Conservation (phyloP, 2,888 invertebrate species). For the Rhagonycha lutea region DNA sequence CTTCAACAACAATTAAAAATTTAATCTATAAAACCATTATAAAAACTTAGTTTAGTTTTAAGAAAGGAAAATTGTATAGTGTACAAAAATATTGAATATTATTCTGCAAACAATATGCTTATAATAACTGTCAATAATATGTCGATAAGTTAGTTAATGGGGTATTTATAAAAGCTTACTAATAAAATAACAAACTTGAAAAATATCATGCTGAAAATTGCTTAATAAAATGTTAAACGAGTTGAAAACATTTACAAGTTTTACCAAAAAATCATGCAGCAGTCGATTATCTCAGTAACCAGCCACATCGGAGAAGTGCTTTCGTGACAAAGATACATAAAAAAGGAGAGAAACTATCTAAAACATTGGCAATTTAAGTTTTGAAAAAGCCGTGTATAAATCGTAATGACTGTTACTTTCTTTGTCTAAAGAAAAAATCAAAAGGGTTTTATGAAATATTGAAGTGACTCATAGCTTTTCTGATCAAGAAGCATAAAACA, state of each 20-base stretch:
- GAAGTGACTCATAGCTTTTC: background rate
- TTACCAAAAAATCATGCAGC: background rate
- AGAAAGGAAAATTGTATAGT: background rate
- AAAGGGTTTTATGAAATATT: background rate
- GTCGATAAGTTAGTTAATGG: background rate
- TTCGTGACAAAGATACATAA: background rate
- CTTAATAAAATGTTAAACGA: background rate
- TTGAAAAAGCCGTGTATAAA: background rate
- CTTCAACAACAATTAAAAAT: background rate
- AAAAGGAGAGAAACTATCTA: background rate
- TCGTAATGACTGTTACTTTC: background rate
- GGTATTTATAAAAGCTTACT: background rate
- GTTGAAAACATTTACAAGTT: background rate
- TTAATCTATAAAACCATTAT: background rate
- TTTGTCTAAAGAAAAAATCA: background rate
- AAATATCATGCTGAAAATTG: background rate
- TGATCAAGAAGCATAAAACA: background rate
- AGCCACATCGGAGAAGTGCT: background rate
- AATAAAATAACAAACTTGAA: background rate
- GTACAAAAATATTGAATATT: background rate
- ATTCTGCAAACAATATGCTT: background rate
- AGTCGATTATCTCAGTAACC: background rate
- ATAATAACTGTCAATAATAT: background rate
- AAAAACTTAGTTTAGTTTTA: background rate
- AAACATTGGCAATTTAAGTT: slow-evolving; percentile 1